Conservation (phyloP, 1,140 invertebrate genomes). For the Rhyacophila brunnea region DNA sequence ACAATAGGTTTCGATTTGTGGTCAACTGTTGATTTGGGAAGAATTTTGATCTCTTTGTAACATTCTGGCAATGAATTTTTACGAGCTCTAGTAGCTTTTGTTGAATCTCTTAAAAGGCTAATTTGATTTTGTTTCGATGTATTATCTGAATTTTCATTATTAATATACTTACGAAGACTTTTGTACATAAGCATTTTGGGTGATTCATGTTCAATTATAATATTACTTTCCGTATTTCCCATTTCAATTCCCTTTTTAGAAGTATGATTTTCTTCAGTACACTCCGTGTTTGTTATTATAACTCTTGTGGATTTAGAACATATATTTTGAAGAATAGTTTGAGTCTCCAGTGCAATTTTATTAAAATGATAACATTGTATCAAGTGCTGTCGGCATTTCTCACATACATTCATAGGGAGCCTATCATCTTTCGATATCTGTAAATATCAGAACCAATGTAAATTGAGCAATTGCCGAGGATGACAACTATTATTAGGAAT, state of each 20-base stretch:
- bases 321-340: slow-evolving; percentile 6
- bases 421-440: slow-evolving; percentile 6
- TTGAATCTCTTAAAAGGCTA: no score
- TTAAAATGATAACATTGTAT: slow-evolving; percentile 6
- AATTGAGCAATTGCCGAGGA: no score
- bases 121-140: no score
- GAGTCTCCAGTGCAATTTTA: slow-evolving; percentile 1
- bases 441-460: background rate
- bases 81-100: no score
- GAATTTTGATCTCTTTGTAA: background rate
- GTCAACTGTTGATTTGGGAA: background rate
- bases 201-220: background rate
- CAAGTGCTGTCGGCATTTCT: slow-evolving; percentile 5
- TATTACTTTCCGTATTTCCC: no score
- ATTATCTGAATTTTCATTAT: no score
- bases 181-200: background rate
- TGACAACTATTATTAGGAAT: no score
- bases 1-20: background rate
- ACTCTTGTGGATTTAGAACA: background rate
- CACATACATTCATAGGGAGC: slow-evolving; percentile 17
- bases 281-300: background rate
- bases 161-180: no score
- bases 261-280: background rate
- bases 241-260: background rate
- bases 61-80: background rate